phyloP scores from a whole-genome alignment of 2,888 invertebrate genomes.

The Phorcus lineatus region DNA sequence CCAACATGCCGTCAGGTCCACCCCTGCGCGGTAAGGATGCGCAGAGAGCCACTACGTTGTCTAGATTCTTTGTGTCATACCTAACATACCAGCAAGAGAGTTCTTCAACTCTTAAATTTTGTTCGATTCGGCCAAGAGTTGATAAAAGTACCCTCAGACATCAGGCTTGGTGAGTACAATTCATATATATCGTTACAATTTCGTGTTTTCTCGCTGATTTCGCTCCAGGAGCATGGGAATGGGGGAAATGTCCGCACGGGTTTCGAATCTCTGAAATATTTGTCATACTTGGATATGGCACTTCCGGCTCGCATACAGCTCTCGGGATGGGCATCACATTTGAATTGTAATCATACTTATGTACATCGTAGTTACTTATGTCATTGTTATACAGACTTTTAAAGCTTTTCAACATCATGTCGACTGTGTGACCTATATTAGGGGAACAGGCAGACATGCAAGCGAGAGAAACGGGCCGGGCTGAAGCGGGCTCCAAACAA shows the following conservation, averaged over 20 bases:
- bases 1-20: constrained; percentile 32
- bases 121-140: constrained; percentile 76
- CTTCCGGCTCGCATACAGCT: constrained; percentile 64
- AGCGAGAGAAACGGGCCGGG: background rate
- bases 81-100: constrained; percentile 89
- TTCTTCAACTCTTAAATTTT: constrained; percentile 57
- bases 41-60: constrained; percentile 83
- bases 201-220: constrained; percentile 42
- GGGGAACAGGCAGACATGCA: constrained; percentile 20
- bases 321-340: constrained; percentile 19
- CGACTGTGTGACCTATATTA: constrained; percentile 22
- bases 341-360: constrained; percentile 3
- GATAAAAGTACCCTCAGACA: constrained; percentile 81
- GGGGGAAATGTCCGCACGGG: constrained; percentile 67
- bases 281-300: constrained; percentile 73
- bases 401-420: background rate
- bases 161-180: constrained; percentile 80
- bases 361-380: constrained; percentile 2
- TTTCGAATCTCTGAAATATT: constrained; percentile 75
- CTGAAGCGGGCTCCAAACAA: background rate
- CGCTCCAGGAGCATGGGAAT: constrained; percentile 57
- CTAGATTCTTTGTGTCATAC: constrained; percentile 98
- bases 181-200: constrained; percentile 37
- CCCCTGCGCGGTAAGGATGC: constrained; percentile 70
- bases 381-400: background rate